Evolutionary conservation across 53 echinoderm and acorn worm genomes (phyloP).

Genomic region (Stichopus horrens): DNA sequence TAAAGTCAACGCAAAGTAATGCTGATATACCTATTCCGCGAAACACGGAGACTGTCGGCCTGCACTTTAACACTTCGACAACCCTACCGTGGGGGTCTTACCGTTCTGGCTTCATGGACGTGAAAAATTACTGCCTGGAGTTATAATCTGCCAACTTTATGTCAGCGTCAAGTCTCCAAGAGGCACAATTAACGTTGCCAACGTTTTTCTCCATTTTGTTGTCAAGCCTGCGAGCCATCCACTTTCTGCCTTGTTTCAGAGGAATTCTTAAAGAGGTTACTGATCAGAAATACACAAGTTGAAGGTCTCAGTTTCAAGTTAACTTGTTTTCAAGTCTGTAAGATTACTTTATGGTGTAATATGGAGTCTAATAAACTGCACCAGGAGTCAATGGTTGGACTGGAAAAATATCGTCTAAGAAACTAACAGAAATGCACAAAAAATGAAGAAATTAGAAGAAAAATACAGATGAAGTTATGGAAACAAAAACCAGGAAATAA

Average conservation of each 20-base stretch:
- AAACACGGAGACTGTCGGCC: neutral
- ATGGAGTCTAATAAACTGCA: too few species aligned
- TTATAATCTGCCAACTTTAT: slow-evolving; percentile 45
- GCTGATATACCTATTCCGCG: slow-evolving; percentile 29
- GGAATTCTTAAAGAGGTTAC: slow-evolving; percentile 35
- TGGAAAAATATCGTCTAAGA: too few species aligned
- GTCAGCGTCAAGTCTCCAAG: slow-evolving; percentile 32
- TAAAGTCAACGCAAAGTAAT: neutral
- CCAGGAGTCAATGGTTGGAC: too few species aligned
- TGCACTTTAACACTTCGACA: slow-evolving; percentile 11
- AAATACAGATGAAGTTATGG: too few species aligned
- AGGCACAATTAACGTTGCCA: slow-evolving; percentile 46
- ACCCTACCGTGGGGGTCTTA: slow-evolving; percentile 43
- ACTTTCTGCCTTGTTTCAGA: slow-evolving; percentile 36
- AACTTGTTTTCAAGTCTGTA: too few species aligned
- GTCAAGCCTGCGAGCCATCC: slow-evolving; percentile 41
- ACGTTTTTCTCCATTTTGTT: slow-evolving; percentile 42
- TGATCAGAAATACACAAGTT: neutral
- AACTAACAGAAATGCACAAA: too few species aligned
- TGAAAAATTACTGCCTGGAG: slow-evolving; percentile 38
- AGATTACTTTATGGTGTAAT: too few species aligned
- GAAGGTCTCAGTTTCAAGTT: too few species aligned
- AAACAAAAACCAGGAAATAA: too few species aligned
- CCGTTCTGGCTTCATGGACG: slow-evolving; percentile 35
- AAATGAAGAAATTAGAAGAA: too few species aligned